Conservation (phyloP, 2,888 invertebrate genomes). For the Epistrophe eligans region DNA sequence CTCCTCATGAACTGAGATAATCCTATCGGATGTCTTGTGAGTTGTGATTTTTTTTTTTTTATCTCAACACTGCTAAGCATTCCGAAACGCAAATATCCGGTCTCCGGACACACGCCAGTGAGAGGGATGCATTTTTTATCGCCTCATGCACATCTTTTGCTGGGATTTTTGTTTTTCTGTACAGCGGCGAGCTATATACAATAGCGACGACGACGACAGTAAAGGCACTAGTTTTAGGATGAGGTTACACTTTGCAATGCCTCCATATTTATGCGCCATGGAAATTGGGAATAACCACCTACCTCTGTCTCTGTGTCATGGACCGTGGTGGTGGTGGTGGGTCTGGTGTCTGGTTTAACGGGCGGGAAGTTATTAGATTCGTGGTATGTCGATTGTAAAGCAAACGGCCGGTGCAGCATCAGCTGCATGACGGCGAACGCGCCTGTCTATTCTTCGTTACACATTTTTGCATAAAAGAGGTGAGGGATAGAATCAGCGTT, state of each 20-base stretch:
- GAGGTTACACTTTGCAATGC: slow-evolving; percentile 63
- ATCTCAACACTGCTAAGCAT: slow-evolving; percentile 51
- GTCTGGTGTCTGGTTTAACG: slow-evolving; percentile 55
- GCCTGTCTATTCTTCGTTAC: slow-evolving; percentile 37
- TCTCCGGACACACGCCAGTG: slow-evolving; percentile 40
- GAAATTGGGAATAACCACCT: slow-evolving; percentile 41
- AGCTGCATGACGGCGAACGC: neutral
- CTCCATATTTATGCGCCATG: slow-evolving; percentile 54
- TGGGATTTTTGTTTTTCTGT: neutral
- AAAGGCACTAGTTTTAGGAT: slow-evolving; percentile 13
- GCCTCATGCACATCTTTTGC: slow-evolving; percentile 11
- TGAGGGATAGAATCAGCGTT: neutral
- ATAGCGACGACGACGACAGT: slow-evolving; percentile 4
- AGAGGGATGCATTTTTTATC: slow-evolving; percentile 49
- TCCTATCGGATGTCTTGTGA: slow-evolving; percentile 70
- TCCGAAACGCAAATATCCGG: slow-evolving; percentile 60
- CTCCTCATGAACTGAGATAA: slow-evolving; percentile 13
- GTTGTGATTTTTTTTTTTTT: slow-evolving; percentile 44
- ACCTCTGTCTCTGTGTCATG: neutral
- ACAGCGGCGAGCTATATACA: neutral
- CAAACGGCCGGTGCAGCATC: neutral
- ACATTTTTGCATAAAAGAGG: slow-evolving; percentile 29
- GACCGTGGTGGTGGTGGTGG: slow-evolving; percentile 16
- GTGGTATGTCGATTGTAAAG: slow-evolving; percentile 52
- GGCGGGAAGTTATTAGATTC: slow-evolving; percentile 71